These are phyloP conservation scores for Cremastobaeus sp. DNA, from an alignment of 2,888 invertebrate genomes.

Conservation along the genomic window DNA sequence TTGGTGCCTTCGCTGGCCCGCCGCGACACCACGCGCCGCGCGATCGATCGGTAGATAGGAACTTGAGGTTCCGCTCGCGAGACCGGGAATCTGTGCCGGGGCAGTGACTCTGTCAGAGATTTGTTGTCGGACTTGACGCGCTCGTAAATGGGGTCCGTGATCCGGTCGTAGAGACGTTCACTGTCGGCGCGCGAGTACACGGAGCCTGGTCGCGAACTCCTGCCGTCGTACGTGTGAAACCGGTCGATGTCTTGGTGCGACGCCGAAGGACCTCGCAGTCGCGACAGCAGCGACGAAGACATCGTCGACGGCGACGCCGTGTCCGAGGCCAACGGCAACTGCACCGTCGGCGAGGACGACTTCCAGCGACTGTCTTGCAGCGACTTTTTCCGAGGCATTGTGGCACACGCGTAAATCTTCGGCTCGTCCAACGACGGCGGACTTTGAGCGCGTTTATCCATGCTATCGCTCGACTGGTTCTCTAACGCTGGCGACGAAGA, in stretches of 20 bases:
- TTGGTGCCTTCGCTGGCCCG: slow-evolving; percentile 80
- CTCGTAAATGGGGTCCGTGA: slow-evolving; percentile 76
- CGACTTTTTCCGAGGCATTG: slow-evolving; percentile 39
- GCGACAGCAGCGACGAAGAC: slow-evolving; percentile 14
- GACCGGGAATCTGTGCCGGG: slow-evolving; percentile 71
- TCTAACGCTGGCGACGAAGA: slow-evolving; percentile 65
- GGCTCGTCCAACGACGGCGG: slow-evolving; percentile 15
- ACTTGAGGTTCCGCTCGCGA: slow-evolving; percentile 75
- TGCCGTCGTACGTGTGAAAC: slow-evolving; percentile 70
- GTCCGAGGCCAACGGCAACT: slow-evolving; percentile 5
- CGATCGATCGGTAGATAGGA: slow-evolving; percentile 71
- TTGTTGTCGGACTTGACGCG: slow-evolving; percentile 72
- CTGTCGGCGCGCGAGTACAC: slow-evolving; percentile 77
- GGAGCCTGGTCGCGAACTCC: slow-evolving; percentile 75
- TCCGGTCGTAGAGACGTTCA: slow-evolving; percentile 75
- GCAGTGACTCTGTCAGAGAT: slow-evolving; percentile 67
- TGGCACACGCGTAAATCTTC: slow-evolving; percentile 39
- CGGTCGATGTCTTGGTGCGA: slow-evolving; percentile 54
- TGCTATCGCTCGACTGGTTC: slow-evolving; percentile 59
- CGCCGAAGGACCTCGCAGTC: slow-evolving; percentile 18
- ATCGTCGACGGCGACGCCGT: slow-evolving; percentile 7
- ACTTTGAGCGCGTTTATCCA: slow-evolving; percentile 20
- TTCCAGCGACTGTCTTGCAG: slow-evolving; percentile 34
- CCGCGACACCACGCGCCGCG: slow-evolving; percentile 71
- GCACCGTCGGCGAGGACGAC: slow-evolving; percentile 16